Conservation (phyloP, 2,888 invertebrate species). For the Phragmatobia fuliginosa region DNA sequence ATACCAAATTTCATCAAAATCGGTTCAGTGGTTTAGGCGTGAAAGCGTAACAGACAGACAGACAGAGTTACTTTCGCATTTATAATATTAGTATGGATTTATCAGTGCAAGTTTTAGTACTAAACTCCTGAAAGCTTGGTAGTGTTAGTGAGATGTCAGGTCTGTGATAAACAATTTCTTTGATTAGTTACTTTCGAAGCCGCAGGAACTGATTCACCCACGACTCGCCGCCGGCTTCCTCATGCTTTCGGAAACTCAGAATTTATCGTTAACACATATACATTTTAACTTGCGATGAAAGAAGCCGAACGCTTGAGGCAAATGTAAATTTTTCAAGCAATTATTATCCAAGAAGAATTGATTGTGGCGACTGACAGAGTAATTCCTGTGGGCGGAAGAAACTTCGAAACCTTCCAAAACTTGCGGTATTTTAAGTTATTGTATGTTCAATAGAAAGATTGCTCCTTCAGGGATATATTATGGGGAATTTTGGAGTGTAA, state of each 20-base stretch:
- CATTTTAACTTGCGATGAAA: conserved; percentile 57
- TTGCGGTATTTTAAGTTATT: conserved; percentile 30
- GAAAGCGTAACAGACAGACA: too few species aligned
- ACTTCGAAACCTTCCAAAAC: conserved; percentile 15
- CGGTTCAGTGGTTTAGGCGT: too few species aligned
- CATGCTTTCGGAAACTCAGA: conserved; percentile 60
- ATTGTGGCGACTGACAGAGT: conserved; percentile 34
- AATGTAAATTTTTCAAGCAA: conserved; percentile 55
- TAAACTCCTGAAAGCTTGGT: not conserved
- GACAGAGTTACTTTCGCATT: too few species aligned
- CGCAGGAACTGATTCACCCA: conserved; percentile 50
- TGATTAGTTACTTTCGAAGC: conserved; percentile 30
- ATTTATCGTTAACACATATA: conserved; percentile 62
- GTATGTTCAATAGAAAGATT: conserved; percentile 24
- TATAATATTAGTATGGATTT: too few species aligned
- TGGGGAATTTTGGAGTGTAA: conserved; percentile 19
- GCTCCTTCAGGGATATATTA: conserved; percentile 45
- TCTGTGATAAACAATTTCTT: conserved; percentile 26
- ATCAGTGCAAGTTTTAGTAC: not conserved
- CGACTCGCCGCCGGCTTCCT: conserved; percentile 61
- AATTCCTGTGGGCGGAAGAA: conserved; percentile 43
- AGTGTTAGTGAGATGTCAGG: not conserved
- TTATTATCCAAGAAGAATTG: conserved; percentile 50
- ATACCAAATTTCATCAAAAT: too few species aligned
- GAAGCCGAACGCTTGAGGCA: conserved; percentile 54